These are phyloP conservation scores for Dione juno DNA, from an alignment of 2,888 invertebrate species.

Conservation along the genomic window DNA sequence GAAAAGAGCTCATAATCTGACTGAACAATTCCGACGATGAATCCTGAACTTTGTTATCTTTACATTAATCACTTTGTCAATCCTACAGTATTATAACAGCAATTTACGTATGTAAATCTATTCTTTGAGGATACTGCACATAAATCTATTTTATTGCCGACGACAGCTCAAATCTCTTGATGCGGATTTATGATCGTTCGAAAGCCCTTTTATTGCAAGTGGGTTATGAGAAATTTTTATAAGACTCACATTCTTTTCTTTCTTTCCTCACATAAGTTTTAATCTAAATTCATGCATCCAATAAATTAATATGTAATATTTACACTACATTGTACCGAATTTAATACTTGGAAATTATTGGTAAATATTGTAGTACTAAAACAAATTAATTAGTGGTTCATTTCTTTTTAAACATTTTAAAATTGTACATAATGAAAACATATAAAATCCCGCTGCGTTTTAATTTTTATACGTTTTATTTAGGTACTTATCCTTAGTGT, in stretches of 20 bases:
- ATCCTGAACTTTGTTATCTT: not conserved
- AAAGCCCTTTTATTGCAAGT: constrained; percentile 37
- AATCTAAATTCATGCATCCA: not conserved
- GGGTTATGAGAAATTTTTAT: constrained; percentile 28
- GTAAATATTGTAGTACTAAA: too few species aligned
- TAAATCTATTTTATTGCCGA: constrained; percentile 40
- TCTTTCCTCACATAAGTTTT: not conserved
- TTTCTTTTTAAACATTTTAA: too few species aligned
- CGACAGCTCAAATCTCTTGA: constrained; percentile 41
- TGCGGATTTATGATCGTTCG: constrained; percentile 39
- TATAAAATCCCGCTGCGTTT: too few species aligned
- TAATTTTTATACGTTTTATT: too few species aligned
- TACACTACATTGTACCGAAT: too few species aligned
- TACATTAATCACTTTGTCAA: constrained; percentile 11
- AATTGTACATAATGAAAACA: too few species aligned
- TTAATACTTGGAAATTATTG: too few species aligned
- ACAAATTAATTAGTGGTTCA: too few species aligned
- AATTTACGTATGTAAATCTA: constrained; percentile 37
- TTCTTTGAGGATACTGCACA: constrained; percentile 37
- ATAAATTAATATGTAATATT: too few species aligned
- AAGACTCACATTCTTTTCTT: not conserved
- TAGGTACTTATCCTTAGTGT: too few species aligned
- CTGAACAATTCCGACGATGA: not conserved
- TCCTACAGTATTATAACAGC: constrained; percentile 26
- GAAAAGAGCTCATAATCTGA: not conserved